phyloP scores from a whole-genome alignment of 2,797 vertebrate genomes.

The Carcharodon carcharias region DNA sequence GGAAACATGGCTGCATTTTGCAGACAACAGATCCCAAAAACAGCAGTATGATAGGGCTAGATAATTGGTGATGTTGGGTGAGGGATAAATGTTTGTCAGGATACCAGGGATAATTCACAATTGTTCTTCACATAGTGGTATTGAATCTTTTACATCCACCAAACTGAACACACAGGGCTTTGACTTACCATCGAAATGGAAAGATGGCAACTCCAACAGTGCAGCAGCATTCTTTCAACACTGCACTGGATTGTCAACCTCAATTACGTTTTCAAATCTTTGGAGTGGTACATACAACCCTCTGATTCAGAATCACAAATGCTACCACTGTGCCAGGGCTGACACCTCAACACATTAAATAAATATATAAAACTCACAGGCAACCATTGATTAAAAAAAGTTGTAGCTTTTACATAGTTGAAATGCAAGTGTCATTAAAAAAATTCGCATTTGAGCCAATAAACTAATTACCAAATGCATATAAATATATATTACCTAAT shows the following conservation, averaged over 20 bases:
- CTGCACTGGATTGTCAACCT: not conserved
- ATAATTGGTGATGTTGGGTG: not conserved
- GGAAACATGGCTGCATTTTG: not conserved
- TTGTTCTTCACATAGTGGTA: not conserved
- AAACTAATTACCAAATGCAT: not conserved
- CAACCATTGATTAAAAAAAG: not conserved
- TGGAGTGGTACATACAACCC: not conserved
- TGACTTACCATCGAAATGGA: not conserved
- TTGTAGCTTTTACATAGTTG: not conserved
- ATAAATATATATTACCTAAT: not conserved
- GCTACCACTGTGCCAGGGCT: not conserved
- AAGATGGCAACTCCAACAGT: not conserved
- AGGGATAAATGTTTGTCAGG: not conserved
- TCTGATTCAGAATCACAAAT: not conserved
- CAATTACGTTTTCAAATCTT: not conserved
- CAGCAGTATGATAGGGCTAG: not conserved
- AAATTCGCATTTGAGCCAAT: not conserved
- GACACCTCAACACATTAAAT: not conserved
- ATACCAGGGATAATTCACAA: not conserved
- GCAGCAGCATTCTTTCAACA: not conserved
- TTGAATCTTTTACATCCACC: not conserved
- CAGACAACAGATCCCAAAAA: not conserved
- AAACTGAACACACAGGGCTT: not conserved
- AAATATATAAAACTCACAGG: not conserved
- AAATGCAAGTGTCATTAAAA: not conserved